A percentile compares a stretch with the other conserved stretches of the same genome.
Evolutionary conservation across 2,888 invertebrate genomes (phyloP).

Genomic region (Sceliomorpha sp.): DNA sequence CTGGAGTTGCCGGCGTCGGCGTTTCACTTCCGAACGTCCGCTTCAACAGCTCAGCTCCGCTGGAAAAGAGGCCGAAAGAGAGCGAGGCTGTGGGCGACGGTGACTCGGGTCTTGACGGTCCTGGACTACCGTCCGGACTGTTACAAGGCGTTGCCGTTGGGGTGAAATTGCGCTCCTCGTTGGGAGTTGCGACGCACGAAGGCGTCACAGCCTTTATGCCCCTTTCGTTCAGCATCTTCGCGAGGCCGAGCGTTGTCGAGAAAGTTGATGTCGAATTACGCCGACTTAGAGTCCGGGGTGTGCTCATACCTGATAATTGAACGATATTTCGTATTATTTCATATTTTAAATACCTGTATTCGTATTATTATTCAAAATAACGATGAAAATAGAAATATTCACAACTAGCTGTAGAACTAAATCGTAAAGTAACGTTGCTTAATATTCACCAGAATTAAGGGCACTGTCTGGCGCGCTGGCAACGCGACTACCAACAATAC

Average conservation of each 20-base stretch:
- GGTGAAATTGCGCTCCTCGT: constrained; percentile 85
- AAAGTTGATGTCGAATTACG: constrained; percentile 91
- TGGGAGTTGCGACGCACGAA: constrained; percentile 85
- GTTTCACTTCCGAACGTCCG: constrained; percentile 83
- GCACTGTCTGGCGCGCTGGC: constrained; percentile 82
- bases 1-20: constrained; percentile 4
- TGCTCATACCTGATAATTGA: constrained; percentile 66
- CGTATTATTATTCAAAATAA: too few relatives aligned
- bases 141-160: constrained; percentile 94
- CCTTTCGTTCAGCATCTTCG: constrained; percentile 89
- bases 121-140: constrained; percentile 87
- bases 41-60: constrained; percentile 85
- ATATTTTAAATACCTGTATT: not conserved
- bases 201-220: constrained; percentile 89
- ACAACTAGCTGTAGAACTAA: too few relatives aligned
- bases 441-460: constrained; percentile 64
- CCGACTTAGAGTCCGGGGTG: constrained; percentile 83
- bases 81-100: constrained; percentile 78
- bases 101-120: constrained; percentile 82
- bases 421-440: too few relatives aligned
- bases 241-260: constrained; percentile 87
- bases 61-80: constrained; percentile 82
- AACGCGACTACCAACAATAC: constrained; percentile 84
- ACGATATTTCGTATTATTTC: not conserved
- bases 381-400: too few relatives aligned